Evolutionary conservation across 2,113 vertebrate genomes (phyloP), one percentile per base, ranked within the genome.

Genomic region (Uria aalge): DNA sequence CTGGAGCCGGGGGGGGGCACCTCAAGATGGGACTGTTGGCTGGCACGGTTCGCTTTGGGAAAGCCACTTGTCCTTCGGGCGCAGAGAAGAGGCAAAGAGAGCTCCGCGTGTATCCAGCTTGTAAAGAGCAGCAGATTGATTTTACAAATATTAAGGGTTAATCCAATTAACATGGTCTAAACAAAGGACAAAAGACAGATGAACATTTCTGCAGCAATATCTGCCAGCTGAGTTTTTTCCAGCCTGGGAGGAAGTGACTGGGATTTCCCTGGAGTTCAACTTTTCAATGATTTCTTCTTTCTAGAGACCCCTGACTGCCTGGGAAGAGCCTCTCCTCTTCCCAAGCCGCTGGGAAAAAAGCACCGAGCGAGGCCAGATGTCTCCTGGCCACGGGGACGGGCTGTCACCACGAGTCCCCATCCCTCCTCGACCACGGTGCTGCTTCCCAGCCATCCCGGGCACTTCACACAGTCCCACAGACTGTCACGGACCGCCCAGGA

Each of bases 401-500:
- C 52, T 11, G 29, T 83, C 77, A 36, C 69, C 47, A 1, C 7
- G 3, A 34, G 30, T 75, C n/a, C 86, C 72, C 84, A 12, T n/a
- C 77, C n/a, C 50, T 77, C 71, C 45, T 1, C 3, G 22, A 15
- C 27, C 43, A 5, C 0, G 1, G 26, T 12, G 16, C 78, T 41
- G 48, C 88, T 77, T 71, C 77, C 74, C 82, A 38, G 47, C 17
- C 21, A 0, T 21, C 48, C 59, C 8, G 1, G 29, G 48, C 66
- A 4, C 83, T 66, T 27, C 63, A 4, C n/a, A 0, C 4, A 8
- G 20, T 53, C 20, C 84, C 56, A 7, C 15, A 2, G 32, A 30
- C 14, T 5, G 1, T 15, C 85, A 26, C 0, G 1, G 36, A 11
- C 38, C 1, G 3, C 64, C 45, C 0, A 0, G 32, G 56, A 45